Evolutionary conservation across 2,888 invertebrate genomes (phyloP).

Genomic region (Tanypteryx hageni): DNA sequence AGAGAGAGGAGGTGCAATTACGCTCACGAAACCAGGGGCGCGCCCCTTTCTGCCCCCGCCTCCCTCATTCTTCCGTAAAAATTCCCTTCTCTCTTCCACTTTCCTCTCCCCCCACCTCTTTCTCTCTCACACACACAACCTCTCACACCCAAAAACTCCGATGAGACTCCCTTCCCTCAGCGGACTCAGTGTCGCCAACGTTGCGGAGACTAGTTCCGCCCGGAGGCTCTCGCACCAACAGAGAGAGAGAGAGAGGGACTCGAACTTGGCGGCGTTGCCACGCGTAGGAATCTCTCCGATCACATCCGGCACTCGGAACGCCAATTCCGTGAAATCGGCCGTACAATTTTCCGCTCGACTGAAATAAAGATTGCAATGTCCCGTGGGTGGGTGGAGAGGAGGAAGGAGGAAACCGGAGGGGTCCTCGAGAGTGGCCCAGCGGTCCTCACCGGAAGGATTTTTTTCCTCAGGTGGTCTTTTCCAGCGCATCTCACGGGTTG

Average conservation of each 20-base stretch:
- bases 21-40: constrained; percentile 50
- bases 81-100: constrained; percentile 14
- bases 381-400: neutral
- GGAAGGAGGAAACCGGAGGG: neutral
- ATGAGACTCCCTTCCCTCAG: constrained; percentile 2
- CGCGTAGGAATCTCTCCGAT: neutral
- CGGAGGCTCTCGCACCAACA: neutral
- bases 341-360: constrained; percentile 35
- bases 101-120: neutral
- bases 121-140: neutral
- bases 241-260: too few species aligned
- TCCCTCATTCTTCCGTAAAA: constrained; percentile 5
- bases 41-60: constrained; percentile 16
- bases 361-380: constrained; percentile 32
- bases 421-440: neutral
- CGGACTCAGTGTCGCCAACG: constrained; percentile 26
- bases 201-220: constrained; percentile 9
- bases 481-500: neutral
- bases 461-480: neutral
- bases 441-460: neutral
- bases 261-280: constrained; percentile 24
- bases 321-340: constrained; percentile 6
- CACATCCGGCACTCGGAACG: neutral
- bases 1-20: constrained; percentile 42
- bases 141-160: neutral